These are phyloP conservation scores for Heliconius congener DNA, from an alignment of 1,140 invertebrate species.

Conservation along the genomic window DNA sequence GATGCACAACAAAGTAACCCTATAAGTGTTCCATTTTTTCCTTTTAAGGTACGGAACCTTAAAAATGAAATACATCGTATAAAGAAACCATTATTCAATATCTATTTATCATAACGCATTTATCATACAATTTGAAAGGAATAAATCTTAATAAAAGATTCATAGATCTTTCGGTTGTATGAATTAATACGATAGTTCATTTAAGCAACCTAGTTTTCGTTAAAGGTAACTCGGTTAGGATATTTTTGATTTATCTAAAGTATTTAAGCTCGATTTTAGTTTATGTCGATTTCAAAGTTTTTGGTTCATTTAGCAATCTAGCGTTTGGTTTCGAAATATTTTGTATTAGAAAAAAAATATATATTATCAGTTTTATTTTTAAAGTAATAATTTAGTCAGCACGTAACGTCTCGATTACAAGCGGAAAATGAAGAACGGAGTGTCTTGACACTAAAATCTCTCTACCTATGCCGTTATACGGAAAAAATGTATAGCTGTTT, in stretches of 20 bases:
- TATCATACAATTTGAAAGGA: constrained; percentile 34
- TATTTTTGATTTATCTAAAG: constrained; percentile 17
- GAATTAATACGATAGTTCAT: constrained; percentile 37
- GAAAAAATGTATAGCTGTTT: not conserved
- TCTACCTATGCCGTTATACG: too few relatives aligned
- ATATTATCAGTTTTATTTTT: not conserved
- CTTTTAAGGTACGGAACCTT: too few relatives aligned
- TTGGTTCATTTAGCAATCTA: not conserved
- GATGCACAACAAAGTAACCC: too few relatives aligned
- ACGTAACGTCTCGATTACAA: too few relatives aligned
- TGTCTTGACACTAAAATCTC: too few relatives aligned
- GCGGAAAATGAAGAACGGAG: too few relatives aligned
- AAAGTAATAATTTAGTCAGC: not conserved
- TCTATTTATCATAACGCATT: constrained; percentile 33
- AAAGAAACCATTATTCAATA: too few relatives aligned
- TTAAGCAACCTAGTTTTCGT: constrained; percentile 27
- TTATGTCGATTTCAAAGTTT: not conserved
- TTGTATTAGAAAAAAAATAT: not conserved
- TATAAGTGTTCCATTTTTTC: too few relatives aligned
- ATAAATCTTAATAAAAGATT: constrained; percentile 39
- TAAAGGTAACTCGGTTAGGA: constrained; percentile 9
- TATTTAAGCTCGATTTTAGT: not conserved
- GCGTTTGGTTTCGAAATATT: not conserved
- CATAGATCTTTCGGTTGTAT: constrained; percentile 35
- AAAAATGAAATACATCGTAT: too few relatives aligned